These are phyloP conservation scores for Catostomus latipinnis DNA, from an alignment of 2,797 vertebrate species.

Conservation along the genomic window DNA sequence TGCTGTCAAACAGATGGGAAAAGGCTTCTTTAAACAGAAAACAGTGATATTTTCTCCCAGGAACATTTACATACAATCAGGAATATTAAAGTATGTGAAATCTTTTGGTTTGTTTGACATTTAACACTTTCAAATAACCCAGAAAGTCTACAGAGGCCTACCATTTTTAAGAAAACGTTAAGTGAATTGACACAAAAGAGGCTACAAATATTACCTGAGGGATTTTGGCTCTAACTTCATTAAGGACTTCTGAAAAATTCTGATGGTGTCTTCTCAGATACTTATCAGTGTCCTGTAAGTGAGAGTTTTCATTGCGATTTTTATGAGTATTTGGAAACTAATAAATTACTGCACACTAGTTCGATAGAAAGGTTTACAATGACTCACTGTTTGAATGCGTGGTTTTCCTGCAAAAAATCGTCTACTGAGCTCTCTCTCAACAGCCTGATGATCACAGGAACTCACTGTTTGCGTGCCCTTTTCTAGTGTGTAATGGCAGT, in stretches of 20 bases:
- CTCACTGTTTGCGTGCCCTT: constrained; percentile 69
- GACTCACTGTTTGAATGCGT: constrained; percentile 68
- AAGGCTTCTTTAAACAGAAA: not conserved
- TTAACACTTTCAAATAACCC: too few species aligned
- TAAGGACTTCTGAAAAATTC: constrained; percentile 74
- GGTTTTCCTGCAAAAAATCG: constrained; percentile 77
- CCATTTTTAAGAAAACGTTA: not conserved
- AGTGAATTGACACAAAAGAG: not conserved
- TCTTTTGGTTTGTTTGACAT: too few species aligned
- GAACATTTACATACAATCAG: too few species aligned
- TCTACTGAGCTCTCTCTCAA: constrained; percentile 72
- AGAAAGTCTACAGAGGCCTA: not conserved
- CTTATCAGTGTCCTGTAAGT: constrained; percentile 70
- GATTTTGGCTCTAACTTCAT: constrained; percentile 73
- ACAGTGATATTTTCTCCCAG: too few species aligned
- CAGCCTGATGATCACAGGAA: constrained; percentile 67
- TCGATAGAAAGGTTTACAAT: not conserved
- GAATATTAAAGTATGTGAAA: too few species aligned
- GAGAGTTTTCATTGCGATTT: not conserved
- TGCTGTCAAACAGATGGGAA: constrained; percentile 59
- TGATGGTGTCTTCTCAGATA: constrained; percentile 75
- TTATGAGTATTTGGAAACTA: not conserved
- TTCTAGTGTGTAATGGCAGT: constrained; percentile 77
- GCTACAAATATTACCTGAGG: constrained; percentile 67
- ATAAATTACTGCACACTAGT: not conserved